These are phyloP conservation scores for Athene noctua DNA, from an alignment of 2,113 vertebrate genomes.

Conservation along the genomic window DNA sequence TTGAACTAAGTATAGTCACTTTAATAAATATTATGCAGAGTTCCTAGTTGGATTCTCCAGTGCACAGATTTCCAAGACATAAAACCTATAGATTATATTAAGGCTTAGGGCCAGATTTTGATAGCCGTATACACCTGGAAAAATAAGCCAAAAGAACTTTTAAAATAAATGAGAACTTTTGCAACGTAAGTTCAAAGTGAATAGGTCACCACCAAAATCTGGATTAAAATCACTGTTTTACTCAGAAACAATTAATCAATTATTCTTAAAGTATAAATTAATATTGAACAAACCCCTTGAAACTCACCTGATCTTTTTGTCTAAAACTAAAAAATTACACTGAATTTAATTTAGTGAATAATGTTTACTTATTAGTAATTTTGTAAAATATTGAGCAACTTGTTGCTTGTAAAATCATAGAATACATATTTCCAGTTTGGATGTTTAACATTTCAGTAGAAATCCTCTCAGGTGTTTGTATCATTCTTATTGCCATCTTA, in stretches of 20 bases:
- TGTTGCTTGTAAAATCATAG: background rate
- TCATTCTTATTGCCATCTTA: background rate
- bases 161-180: background rate
- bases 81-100: background rate
- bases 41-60: background rate
- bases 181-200: background rate
- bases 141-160: background rate
- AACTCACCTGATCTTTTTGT: background rate
- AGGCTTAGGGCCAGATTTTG: background rate
- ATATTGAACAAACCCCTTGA: background rate
- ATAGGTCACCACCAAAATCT: background rate
- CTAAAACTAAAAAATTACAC: background rate
- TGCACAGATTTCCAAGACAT: background rate
- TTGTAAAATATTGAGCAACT: background rate
- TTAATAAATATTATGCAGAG: constrained; percentile 16
- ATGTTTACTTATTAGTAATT: background rate
- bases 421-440: background rate
- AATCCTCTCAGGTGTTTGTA: background rate
- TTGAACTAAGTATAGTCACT: constrained; percentile 26
- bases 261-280: background rate
- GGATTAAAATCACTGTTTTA: background rate
- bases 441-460: background rate
- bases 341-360: background rate
- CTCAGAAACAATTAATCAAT: background rate
- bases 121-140: constrained; percentile 9